Conservation (phyloP, 2,113 vertebrate species). For the Laticauda colubrina region DNA sequence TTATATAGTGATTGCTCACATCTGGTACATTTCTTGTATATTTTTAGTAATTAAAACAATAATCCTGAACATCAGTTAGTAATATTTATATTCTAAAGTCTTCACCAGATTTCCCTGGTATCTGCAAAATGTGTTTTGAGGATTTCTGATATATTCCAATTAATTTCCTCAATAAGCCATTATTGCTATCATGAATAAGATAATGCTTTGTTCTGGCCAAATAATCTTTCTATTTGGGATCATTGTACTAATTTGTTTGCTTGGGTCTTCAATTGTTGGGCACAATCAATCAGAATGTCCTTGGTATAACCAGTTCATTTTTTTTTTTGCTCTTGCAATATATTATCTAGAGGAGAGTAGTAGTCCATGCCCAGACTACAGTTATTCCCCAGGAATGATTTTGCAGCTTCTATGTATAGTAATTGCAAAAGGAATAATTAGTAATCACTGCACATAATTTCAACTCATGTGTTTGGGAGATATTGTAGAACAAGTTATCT, state of each 20-base stretch:
- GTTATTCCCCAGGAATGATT: not conserved
- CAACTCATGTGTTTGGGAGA: not conserved
- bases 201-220: not conserved
- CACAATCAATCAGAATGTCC: not conserved
- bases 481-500: not conserved
- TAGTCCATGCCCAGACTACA: not conserved
- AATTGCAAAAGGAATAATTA: not conserved
- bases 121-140: not conserved
- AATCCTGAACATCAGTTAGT: not conserved
- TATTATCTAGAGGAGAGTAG: not conserved
- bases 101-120: not conserved
- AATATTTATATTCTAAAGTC: not conserved
- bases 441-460: not conserved
- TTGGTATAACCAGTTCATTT: not conserved
- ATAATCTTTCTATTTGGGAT: not conserved
- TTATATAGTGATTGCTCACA: constrained; percentile 53
- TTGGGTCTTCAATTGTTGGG: not conserved
- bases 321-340: not conserved
- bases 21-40: constrained; percentile 30
- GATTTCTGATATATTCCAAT: not conserved
- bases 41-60: constrained; percentile 34
- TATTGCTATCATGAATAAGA: not conserved
- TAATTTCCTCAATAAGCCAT: not conserved
- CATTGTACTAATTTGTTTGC: not conserved
- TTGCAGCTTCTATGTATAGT: not conserved